These are phyloP conservation scores for Drosophila peninsularis DNA, from an alignment of 2,888 invertebrate genomes.

Conservation along the genomic window DNA sequence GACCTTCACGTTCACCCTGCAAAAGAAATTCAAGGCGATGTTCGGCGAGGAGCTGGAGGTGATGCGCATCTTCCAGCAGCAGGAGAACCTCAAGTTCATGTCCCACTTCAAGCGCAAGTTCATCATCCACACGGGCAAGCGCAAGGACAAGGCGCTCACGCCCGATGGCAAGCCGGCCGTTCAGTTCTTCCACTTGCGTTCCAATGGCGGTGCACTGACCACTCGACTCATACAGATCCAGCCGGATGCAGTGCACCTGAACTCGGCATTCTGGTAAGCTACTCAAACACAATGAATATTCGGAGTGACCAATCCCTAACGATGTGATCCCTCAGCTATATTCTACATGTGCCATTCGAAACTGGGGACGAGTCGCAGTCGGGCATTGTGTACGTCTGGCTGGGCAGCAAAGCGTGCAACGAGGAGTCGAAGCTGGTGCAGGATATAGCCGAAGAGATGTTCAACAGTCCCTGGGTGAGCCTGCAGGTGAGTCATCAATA, in stretches of 20 bases:
- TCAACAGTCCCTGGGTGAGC: conserved; percentile 92
- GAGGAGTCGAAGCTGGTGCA: conserved; percentile 94
- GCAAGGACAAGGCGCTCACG: conserved; percentile 86
- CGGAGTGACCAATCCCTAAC: too few relatives aligned
- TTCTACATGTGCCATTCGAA: conserved; percentile 96
- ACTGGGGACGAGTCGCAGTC: conserved; percentile 91
- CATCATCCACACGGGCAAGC: conserved; percentile 94
- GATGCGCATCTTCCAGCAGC: conserved; percentile 98
- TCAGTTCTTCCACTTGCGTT: conserved; percentile 97
- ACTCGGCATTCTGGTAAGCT: conserved; percentile 96
- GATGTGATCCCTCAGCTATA: conserved; percentile 89
- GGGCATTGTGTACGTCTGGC: conserved; percentile 98
- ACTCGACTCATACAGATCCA: conserved; percentile 96
- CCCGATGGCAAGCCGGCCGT: conserved; percentile 87
- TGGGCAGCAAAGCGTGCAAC: conserved; percentile 92
- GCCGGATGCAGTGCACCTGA: conserved; percentile 93
- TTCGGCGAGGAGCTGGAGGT: conserved; percentile 97
- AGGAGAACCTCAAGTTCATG: conserved; percentile 99
- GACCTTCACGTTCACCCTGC: conserved; percentile 98
- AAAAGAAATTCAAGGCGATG: conserved; percentile 94
- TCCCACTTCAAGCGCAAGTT: conserved; percentile 98
- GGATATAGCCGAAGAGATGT: conserved; percentile 97
- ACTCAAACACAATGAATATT: too few relatives aligned
- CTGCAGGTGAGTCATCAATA: conserved; percentile 87
- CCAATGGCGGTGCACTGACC: conserved; percentile 97